Conservation (phyloP, 2,797 vertebrate genomes). For the Fistularia commersonii region DNA sequence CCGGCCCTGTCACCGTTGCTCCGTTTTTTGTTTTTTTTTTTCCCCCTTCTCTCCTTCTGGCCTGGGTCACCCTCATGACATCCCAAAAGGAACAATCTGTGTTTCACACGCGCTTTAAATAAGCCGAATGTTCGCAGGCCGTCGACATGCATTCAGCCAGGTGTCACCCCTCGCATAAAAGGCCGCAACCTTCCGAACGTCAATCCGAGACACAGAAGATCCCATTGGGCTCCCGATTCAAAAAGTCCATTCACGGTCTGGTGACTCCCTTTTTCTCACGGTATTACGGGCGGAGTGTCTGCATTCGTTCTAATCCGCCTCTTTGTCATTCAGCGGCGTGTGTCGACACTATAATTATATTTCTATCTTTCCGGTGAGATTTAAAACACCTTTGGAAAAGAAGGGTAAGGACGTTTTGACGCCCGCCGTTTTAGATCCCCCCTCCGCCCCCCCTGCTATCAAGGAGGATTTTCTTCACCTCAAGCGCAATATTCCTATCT, state of each 20-base stretch:
- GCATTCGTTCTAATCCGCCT: slow-evolving; percentile 66
- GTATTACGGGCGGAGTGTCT: slow-evolving; percentile 63
- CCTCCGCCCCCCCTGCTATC: background rate
- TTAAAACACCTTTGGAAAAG: slow-evolving; percentile 7
- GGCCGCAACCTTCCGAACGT: too few relatives aligned
- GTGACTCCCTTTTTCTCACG: slow-evolving; percentile 59
- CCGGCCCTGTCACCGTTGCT: too few relatives aligned
- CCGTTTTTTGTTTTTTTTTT: too few relatives aligned
- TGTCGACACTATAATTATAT: slow-evolving; percentile 59
- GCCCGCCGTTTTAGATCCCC: slow-evolving; percentile 1
- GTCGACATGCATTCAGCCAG: too few relatives aligned
- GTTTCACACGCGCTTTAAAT: too few relatives aligned
- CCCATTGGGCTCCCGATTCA: slow-evolving; percentile 51
- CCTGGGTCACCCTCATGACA: too few relatives aligned
- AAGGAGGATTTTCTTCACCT: slow-evolving; percentile 19
- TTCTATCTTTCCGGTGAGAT: slow-evolving; percentile 45
- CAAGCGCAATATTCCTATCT: slow-evolving; percentile 9
- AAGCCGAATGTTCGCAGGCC: too few relatives aligned
- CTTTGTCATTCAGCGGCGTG: slow-evolving; percentile 62
- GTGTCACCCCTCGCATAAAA: too few relatives aligned
- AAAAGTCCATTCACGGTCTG: slow-evolving; percentile 61
- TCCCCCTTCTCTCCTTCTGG: too few relatives aligned
- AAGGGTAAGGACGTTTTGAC: too few relatives aligned
- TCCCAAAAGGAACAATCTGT: too few relatives aligned
- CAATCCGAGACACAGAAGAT: too few relatives aligned